Evolutionary conservation across 2,797 vertebrate species (phyloP).

Genomic region (Peromyscus aztecus): DNA sequence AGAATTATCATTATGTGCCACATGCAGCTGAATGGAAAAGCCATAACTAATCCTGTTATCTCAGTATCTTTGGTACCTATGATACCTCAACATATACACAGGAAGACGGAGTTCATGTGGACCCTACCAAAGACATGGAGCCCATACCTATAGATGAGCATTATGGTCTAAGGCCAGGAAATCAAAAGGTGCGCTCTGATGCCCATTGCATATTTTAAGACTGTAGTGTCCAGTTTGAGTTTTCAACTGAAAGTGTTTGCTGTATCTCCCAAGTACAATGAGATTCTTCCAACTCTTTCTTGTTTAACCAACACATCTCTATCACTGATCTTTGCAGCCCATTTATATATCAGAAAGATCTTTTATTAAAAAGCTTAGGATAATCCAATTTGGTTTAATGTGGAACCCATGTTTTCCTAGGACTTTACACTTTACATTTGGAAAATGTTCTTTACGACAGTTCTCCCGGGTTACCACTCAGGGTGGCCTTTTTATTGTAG

Average conservation of each 20-base stretch:
- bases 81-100: not conserved
- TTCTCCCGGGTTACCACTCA: not conserved
- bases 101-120: not conserved
- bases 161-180: not conserved
- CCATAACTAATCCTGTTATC: not conserved
- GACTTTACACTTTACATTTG: slow-evolving; percentile 51
- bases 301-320: not conserved
- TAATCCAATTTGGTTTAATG: slow-evolving; percentile 49
- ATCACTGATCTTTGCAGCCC: not conserved
- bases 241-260: slow-evolving; percentile 18
- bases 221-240: not conserved
- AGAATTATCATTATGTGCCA: not conserved
- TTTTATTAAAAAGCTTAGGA: slow-evolving; percentile 40
- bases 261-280: not conserved
- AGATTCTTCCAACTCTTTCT: slow-evolving; percentile 14
- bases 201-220: not conserved
- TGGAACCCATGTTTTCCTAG: slow-evolving; percentile 32
- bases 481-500: slow-evolving; percentile 36
- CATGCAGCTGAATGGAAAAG: not conserved
- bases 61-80: not conserved
- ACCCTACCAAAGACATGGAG: not conserved
- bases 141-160: not conserved
- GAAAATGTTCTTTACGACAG: slow-evolving; percentile 23
- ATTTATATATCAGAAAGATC: not conserved
- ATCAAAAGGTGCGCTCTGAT: slow-evolving; percentile 41